phyloP scores from a whole-genome alignment of 2,888 invertebrate genomes.

The Hirudinaria manillensis region DNA sequence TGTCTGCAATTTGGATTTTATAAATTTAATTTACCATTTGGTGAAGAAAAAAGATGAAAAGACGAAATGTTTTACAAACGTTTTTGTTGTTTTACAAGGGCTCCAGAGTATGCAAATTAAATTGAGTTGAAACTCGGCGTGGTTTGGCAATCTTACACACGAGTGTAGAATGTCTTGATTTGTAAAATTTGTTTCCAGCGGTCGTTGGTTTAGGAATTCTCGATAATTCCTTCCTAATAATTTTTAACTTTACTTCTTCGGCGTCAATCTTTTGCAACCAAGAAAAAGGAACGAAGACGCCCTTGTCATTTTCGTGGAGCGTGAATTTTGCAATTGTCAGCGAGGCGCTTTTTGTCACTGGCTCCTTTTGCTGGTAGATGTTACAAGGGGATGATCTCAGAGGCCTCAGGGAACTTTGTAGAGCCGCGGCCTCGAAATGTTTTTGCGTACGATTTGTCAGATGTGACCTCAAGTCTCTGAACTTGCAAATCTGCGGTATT shows the following conservation, averaged over 20 bases:
- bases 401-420: background rate
- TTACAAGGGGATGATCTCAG: background rate
- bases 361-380: background rate
- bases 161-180: constrained; percentile 23
- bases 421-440: background rate
- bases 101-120: too few species aligned
- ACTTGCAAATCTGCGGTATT: background rate
- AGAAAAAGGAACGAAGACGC: constrained; percentile 27
- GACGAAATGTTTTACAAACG: too few species aligned
- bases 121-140: background rate
- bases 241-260: constrained; percentile 20
- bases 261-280: constrained; percentile 27
- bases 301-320: constrained; percentile 24
- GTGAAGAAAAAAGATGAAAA: too few species aligned
- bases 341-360: background rate
- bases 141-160: constrained; percentile 22
- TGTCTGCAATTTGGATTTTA: too few species aligned
- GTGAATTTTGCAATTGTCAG: constrained; percentile 25
- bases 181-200: constrained; percentile 12
- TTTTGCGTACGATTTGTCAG: background rate
- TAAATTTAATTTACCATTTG: too few species aligned
- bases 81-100: too few species aligned
- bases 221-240: constrained; percentile 22
- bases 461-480: background rate
- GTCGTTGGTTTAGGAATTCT: constrained; percentile 21